These are phyloP conservation scores for Pollicipes pollicipes DNA, from an alignment of 1,140 invertebrate species.

Conservation along the genomic window DNA sequence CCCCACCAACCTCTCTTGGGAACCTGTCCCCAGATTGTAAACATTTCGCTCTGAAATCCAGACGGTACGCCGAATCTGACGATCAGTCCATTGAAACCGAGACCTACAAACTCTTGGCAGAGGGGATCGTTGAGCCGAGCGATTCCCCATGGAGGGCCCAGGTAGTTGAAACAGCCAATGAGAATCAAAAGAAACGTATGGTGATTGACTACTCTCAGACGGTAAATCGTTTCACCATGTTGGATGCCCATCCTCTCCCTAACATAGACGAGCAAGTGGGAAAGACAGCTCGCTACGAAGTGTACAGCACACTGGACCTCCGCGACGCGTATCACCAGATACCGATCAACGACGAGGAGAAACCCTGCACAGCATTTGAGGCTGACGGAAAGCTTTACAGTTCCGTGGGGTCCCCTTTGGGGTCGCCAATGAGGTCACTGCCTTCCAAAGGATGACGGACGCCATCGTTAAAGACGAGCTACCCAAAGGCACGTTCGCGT, in stretches of 20 bases:
- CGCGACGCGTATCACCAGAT: neutral
- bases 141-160: neutral
- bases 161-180: neutral
- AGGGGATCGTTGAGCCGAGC: too few relatives aligned
- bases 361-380: conserved; percentile 17
- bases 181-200: neutral
- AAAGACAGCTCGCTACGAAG: neutral
- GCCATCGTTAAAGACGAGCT: conserved; percentile 22
- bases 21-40: too few relatives aligned
- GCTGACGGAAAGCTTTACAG: conserved; percentile 16
- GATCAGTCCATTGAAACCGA: too few relatives aligned
- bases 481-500: conserved; percentile 12
- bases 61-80: too few relatives aligned
- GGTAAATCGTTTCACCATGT: neutral
- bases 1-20: too few relatives aligned
- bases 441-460: conserved; percentile 26
- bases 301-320: neutral
- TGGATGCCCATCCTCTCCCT: neutral
- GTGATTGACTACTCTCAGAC: neutral
- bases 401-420: conserved; percentile 26
- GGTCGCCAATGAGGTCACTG: conserved; percentile 20
- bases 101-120: too few relatives aligned
- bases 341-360: conserved; percentile 15
- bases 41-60: too few relatives aligned
- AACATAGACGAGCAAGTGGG: neutral